A percentile compares a stretch with the other conserved stretches of the same genome.
phyloP scores from a whole-genome alignment of 2,113 vertebrate genomes.

The Nothobranchius furzeri region DNA sequence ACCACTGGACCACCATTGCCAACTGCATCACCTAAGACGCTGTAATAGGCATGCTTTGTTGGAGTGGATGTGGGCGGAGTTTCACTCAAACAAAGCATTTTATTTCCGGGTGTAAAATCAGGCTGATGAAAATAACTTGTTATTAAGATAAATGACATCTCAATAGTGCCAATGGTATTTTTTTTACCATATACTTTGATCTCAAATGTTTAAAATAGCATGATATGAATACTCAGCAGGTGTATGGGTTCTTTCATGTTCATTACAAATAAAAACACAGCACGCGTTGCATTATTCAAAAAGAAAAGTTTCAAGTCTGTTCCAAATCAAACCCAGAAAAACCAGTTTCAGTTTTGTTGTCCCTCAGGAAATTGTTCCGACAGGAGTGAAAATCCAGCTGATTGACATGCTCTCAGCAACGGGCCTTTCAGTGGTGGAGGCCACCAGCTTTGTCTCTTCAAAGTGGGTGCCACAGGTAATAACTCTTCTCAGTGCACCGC shows the following conservation, averaged over 20 bases:
- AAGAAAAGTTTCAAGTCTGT: slow-evolving; percentile 21
- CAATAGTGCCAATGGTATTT: too few species aligned
- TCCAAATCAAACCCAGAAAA: slow-evolving; percentile 47
- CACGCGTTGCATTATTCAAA: neutral
- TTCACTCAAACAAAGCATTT: too few species aligned
- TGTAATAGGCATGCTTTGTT: too few species aligned
- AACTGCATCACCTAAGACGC: too few species aligned
- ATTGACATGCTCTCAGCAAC: slow-evolving; percentile 91
- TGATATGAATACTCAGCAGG: neutral
- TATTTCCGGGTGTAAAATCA: too few species aligned
- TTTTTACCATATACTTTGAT: too few species aligned
- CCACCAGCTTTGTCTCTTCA: slow-evolving; percentile 95
- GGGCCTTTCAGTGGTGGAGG: slow-evolving; percentile 90
- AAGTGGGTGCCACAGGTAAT: slow-evolving; percentile 96
- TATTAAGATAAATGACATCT: too few species aligned
- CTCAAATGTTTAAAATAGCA: too few species aligned
- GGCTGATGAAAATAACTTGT: too few species aligned
- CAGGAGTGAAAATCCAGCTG: slow-evolving; percentile 89
- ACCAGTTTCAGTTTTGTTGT: slow-evolving; percentile 51
- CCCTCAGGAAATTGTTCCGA: slow-evolving; percentile 88
- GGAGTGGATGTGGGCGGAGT: too few species aligned
- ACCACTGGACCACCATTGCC: too few species aligned
- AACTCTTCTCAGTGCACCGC: slow-evolving; percentile 43
- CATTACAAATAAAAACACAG: slow-evolving; percentile 17
- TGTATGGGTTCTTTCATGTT: neutral